Conservation (phyloP, 1,140 invertebrate species). For the Steinernema feltiae region DNA sequence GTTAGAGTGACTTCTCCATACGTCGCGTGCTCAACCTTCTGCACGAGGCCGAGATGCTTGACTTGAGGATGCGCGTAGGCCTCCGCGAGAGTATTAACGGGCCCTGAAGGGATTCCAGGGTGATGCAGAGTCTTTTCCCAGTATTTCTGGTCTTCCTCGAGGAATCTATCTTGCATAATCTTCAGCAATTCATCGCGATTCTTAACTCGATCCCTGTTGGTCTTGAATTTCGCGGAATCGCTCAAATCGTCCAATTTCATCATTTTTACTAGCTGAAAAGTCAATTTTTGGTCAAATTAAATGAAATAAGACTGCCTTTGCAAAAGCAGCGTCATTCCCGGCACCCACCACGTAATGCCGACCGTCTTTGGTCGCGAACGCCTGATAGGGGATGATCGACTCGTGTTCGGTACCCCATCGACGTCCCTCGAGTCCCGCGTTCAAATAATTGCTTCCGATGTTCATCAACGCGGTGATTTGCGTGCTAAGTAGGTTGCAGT, state of each 20-base stretch:
- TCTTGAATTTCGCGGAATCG: conserved; percentile 66
- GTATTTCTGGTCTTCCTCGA: conserved; percentile 68
- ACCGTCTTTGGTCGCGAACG: conserved; percentile 45
- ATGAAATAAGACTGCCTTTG: conserved; percentile 17
- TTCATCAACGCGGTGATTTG: conserved; percentile 70
- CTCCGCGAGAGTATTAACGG: conserved; percentile 76
- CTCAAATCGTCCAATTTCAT: conserved; percentile 66
- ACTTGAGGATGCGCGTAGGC: conserved; percentile 67
- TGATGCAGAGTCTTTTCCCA: conserved; percentile 72
- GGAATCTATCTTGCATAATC: conserved; percentile 66
- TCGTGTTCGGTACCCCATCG: conserved; percentile 83
- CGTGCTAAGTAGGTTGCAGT: conserved; percentile 85
- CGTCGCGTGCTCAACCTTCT: conserved; percentile 69
- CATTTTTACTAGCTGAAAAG: conserved; percentile 63
- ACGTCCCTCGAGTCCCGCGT: conserved; percentile 69
- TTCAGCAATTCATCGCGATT: conserved; percentile 69
- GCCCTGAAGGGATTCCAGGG: conserved; percentile 76
- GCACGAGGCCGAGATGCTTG: conserved; percentile 69
- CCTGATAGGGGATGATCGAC: conserved; percentile 88
- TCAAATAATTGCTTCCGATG: conserved; percentile 81
- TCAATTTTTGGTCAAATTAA: background rate
- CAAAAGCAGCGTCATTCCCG: conserved; percentile 32
- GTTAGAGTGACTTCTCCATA: conserved; percentile 73
- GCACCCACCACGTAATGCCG: conserved; percentile 36
- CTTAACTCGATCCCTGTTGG: conserved; percentile 70